These are phyloP conservation scores for Zapornia atra DNA, from an alignment of 2,113 vertebrate species.

Conservation along the genomic window DNA sequence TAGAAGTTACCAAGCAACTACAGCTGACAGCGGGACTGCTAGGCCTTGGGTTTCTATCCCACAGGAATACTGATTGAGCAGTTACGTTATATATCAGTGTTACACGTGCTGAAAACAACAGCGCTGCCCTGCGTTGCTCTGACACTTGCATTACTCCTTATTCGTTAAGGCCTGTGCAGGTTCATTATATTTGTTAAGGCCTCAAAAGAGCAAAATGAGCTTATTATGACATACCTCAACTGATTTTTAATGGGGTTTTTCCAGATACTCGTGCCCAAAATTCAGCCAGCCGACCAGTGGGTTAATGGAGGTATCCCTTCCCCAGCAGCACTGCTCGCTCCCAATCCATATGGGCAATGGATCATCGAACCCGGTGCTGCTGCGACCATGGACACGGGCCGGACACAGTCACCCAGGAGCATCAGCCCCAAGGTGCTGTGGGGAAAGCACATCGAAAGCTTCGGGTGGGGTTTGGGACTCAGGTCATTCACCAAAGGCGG, in stretches of 20 bases:
- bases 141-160: background rate
- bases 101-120: background rate
- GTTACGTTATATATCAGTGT: background rate
- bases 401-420: background rate
- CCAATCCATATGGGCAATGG: background rate
- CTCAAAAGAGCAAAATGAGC: background rate
- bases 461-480: slow-evolving; percentile 62
- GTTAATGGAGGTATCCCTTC: background rate
- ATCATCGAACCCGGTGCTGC: background rate
- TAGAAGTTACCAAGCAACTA: background rate
- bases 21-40: background rate
- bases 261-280: slow-evolving; percentile 12
- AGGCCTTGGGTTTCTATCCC: background rate
- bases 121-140: background rate
- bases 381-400: background rate
- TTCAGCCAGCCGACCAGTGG: background rate
- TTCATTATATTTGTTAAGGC: slow-evolving; percentile 48
- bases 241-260: background rate
- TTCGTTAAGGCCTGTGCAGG: slow-evolving; percentile 24
- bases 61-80: background rate
- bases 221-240: background rate
- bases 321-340: background rate
- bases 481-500: slow-evolving; percentile 7
- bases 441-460: slow-evolving; percentile 60
- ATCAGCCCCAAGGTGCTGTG: background rate